A percentile compares a stretch with the other conserved stretches of the same genome.
Evolutionary conservation across 2,113 vertebrate species (phyloP).

Genomic region (Hoplias malabaricus): DNA sequence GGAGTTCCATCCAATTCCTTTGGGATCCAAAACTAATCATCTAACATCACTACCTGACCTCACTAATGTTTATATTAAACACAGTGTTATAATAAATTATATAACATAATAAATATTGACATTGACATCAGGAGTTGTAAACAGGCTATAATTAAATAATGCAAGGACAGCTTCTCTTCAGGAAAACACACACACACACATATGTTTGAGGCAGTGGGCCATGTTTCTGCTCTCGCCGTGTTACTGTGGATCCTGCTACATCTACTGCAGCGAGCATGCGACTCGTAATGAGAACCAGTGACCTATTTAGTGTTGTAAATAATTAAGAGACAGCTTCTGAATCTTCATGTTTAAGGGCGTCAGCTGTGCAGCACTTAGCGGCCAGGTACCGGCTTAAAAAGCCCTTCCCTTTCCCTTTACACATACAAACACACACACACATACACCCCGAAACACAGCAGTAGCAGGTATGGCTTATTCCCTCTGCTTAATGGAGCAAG

Average conservation of each 20-base stretch:
- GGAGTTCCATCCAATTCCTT: too few species aligned
- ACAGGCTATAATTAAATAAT: conserved; percentile 36
- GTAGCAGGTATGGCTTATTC: conserved; percentile 1
- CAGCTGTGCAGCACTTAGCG: conserved; percentile 39
- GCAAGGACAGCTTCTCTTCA: conserved; percentile 24
- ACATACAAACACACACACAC: not conserved
- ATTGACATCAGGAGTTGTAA: conserved; percentile 22
- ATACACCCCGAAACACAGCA: not conserved
- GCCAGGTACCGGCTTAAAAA: conserved; percentile 47
- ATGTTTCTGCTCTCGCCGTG: conserved; percentile 21
- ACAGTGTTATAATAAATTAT: too few species aligned
- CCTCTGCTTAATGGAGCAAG: conserved; percentile 24
- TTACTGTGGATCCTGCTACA: conserved; percentile 42
- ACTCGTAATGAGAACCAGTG: conserved; percentile 67
- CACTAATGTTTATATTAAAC: too few species aligned
- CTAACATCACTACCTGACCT: too few species aligned
- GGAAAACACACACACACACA: conserved; percentile 26
- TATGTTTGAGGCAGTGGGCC: conserved; percentile 5
- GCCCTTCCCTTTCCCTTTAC: not conserved
- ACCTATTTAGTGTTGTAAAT: conserved; percentile 72
- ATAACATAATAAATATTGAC: conserved; percentile 15
- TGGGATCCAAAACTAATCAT: too few species aligned
- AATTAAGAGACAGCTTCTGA: conserved; percentile 65
- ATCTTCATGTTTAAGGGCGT: conserved; percentile 52
- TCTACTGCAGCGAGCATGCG: conserved; percentile 53